These are phyloP conservation scores for Rhopilema esculentum DNA, from an alignment of 30 jellyfish, hydroid and myxozoan genomes.

Conservation along the genomic window DNA sequence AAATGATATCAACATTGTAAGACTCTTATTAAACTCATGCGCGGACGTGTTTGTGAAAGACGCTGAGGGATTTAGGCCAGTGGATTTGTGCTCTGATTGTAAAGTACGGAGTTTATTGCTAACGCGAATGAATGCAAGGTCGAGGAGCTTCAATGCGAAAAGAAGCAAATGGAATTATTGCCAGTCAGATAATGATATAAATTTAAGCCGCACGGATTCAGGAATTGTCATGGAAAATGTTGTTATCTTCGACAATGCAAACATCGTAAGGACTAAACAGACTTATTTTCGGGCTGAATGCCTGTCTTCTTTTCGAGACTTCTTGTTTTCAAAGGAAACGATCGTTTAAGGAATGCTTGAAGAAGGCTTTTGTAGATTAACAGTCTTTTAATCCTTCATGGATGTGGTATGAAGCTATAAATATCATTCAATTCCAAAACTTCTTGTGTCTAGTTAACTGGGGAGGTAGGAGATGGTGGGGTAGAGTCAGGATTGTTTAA, in stretches of 20 bases:
- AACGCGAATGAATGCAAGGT: slow-evolving; percentile 43
- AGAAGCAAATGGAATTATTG: not conserved
- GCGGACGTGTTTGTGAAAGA: slow-evolving; percentile 55
- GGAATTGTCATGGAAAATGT: slow-evolving; percentile 30
- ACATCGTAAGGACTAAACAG: not conserved
- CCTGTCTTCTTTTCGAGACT: slow-evolving; percentile 31
- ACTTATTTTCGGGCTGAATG: not conserved
- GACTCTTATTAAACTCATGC: slow-evolving; percentile 46
- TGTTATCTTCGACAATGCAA: not conserved
- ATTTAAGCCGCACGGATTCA: slow-evolving; percentile 28
- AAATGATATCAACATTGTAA: slow-evolving; percentile 22
- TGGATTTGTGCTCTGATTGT: slow-evolving; percentile 35
- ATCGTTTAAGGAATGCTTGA: not conserved
- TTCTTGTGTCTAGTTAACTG: no score
- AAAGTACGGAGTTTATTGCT: slow-evolving; percentile 35
- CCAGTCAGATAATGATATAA: not conserved
- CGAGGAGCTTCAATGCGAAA: slow-evolving; percentile 45
- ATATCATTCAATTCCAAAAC: no score
- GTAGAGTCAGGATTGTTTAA: no score
- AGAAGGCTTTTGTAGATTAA: no score
- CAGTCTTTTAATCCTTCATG: no score
- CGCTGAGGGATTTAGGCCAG: slow-evolving; percentile 56
- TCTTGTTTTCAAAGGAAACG: slow-evolving; percentile 32
- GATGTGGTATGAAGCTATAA: no score
- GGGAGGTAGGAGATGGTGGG: no score